These are phyloP conservation scores for Caenorhabditis japonica DNA, from an alignment of 2,888 invertebrate genomes.

Conservation along the genomic window DNA sequence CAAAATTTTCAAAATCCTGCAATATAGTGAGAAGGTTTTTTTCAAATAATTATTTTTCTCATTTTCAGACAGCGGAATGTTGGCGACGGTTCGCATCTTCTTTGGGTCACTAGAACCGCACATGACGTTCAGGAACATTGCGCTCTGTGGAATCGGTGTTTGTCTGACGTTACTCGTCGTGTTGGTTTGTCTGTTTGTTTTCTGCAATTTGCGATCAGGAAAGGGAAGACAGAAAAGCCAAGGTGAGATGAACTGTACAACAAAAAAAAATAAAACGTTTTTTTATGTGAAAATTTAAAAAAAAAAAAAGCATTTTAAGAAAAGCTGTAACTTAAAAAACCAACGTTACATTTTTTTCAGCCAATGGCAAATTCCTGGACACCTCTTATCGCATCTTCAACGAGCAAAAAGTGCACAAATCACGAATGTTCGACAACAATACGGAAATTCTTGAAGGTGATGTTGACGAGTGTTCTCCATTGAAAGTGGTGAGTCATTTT, in stretches of 20 bases:
- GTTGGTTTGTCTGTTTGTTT: constrained; percentile 58
- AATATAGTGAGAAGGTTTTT: no score
- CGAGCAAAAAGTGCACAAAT: constrained; percentile 67
- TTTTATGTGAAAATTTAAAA: no score
- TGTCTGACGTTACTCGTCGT: constrained; percentile 42
- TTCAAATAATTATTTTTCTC: neutral
- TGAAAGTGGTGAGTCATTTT: constrained; percentile 55
- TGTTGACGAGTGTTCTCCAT: constrained; percentile 59
- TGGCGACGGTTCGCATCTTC: constrained; percentile 35
- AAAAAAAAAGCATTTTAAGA: no score
- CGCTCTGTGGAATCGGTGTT: constrained; percentile 33
- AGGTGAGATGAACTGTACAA: constrained; percentile 10
- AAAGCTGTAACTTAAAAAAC: no score
- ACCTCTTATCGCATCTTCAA: constrained; percentile 68
- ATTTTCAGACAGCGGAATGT: constrained; percentile 47
- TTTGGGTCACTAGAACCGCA: constrained; percentile 32
- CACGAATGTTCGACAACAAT: constrained; percentile 51
- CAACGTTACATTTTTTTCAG: no score
- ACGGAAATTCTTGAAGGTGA: constrained; percentile 51
- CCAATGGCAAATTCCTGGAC: constrained; percentile 68
- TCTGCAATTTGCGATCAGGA: constrained; percentile 52
- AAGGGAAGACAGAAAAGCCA: constrained; percentile 42
- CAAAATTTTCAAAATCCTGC: no score
- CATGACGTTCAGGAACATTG: constrained; percentile 49
- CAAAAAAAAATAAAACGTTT: neutral